These are phyloP conservation scores for Charanyca ferruginea DNA, from an alignment of 2,888 invertebrate genomes.

Conservation along the genomic window DNA sequence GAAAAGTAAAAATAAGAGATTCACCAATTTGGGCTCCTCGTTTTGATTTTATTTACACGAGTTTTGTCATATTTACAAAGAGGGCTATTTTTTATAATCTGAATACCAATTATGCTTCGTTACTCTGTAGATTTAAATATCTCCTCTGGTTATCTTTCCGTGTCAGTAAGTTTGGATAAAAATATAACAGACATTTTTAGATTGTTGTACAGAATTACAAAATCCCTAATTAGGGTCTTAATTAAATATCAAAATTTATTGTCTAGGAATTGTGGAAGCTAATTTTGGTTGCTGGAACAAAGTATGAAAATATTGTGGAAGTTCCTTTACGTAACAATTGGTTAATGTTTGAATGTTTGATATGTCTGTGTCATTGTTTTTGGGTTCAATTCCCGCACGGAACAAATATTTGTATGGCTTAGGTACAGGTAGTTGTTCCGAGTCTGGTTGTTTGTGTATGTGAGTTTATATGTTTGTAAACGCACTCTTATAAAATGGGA, in stretches of 20 bases:
- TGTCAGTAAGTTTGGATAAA: slow-evolving; percentile 1
- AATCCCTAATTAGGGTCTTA: slow-evolving; percentile 23
- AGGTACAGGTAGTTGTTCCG: too few relatives aligned
- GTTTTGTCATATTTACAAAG: slow-evolving; percentile 31
- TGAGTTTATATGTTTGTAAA: too few relatives aligned
- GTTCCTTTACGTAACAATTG: slow-evolving; percentile 14
- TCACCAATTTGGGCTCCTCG: slow-evolving; percentile 5
- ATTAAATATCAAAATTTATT: slow-evolving; percentile 21
- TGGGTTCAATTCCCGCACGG: too few relatives aligned
- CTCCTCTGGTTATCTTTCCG: not conserved
- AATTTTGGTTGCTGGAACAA: not conserved
- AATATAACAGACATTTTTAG: slow-evolving; percentile 19
- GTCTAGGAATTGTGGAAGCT: slow-evolving; percentile 3
- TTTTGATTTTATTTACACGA: slow-evolving; percentile 27
- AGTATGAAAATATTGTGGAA: not conserved
- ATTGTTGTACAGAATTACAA: slow-evolving; percentile 11
- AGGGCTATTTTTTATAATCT: slow-evolving; percentile 24
- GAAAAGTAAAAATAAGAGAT: slow-evolving; percentile 20
- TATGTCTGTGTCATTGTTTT: too few relatives aligned
- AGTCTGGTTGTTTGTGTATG: too few relatives aligned
- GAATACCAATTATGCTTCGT: slow-evolving; percentile 22
- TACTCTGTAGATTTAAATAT: slow-evolving; percentile 11
- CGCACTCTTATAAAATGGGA: too few relatives aligned
- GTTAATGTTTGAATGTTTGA: not conserved
- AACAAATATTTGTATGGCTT: too few relatives aligned